Evolutionary conservation across 2,113 vertebrate species (phyloP), one percentile per base, ranked within the genome.

Genomic region (Hiodon alosoides): DNA sequence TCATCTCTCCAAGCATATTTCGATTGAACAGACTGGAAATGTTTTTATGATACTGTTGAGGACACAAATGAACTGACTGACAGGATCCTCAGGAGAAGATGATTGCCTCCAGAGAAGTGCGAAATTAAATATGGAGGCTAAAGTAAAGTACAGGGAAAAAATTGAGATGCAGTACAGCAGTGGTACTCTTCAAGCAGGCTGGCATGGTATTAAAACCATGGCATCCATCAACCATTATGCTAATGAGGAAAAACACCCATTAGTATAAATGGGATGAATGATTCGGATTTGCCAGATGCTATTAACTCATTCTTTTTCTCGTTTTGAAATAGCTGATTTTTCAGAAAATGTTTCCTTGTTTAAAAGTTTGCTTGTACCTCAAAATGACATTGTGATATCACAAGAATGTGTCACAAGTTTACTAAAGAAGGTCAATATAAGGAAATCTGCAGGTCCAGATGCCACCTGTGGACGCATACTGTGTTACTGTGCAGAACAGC

Each of bases 1-100:
- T 71, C 60, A 16, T 66, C 76, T 47, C 61, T 77, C 6, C 69
- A 77, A 7, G 76, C 52, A 50, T 67, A 47, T 13, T 67, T 7
- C 50, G 66, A 50, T 13, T 67, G 66, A 8, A 67, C 31, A 50
- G 10, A 67, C 50, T 50, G 47, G 31, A 2, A 67, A 67, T 50
- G 47, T 50, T 50, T 67, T 67, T 50, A 48, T 50, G 66, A 67
- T 67, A 13, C 4, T 50, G 8, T 7, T 67, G 47, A 67, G 5
- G 31, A 67, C 7, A 61, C 13, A 14, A 5, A 61, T 61, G 8
- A 61, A 61, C 9, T 61, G 11, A 8, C 47, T 67, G 2, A 51
- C 5, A 67, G 1, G 8, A 9, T 51, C 47, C 31, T 31, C 31
- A 31, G 31, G 31, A 31, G 31, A 31, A 31, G 31, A 31, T 31